Evolutionary conservation across 1,140 invertebrate genomes (phyloP), one percentile per base, ranked within the genome.

Genomic region (Nomia melanderi): DNA sequence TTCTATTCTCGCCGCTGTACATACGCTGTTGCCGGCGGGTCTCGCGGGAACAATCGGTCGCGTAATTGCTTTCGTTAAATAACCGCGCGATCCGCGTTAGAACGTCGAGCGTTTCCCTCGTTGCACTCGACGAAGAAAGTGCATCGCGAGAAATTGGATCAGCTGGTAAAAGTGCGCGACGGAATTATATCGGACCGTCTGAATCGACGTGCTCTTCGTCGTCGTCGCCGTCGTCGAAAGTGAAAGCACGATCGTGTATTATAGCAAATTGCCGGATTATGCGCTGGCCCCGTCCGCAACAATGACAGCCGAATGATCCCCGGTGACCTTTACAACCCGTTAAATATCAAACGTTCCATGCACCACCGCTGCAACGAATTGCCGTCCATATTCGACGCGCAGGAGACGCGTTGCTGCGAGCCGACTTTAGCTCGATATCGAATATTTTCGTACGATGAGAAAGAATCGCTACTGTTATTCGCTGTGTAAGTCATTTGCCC

Each of bases 301-400:
- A 87, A 87, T 86, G 85, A 86, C 85, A 86, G 76, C 62, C 50
- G 23, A 23, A 47, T 64, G 75, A 86, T 86, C 78, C 77, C 65
- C 74, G 44, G 57, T 82, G 71, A 74, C 85, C 79, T 83, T 86
- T 86, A 39, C 69, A 57, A 71, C 66, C 7, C 66, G 80, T 66
- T 82, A 76, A 82, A 86, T 83, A 86, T 82, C 72, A 79, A 83
- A 79, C 47, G 73, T 67, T 67, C 77, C 57, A 5, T 25, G 74
- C 79, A 50, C 71, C 33, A 11, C n/a, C n/a, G 33, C 17, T 1
- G 1, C 2, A 20, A 3, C 25, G 12, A 33, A n/a, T n/a, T 17
- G 14, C 41, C 14, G 9, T 25, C n/a, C 7, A 41, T 14, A 41
- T 41, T 41, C 39, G 39, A 14, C 39, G 39, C n/a, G 12, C 12